Percentiles rank a stretch among this genome's conserved stretches.
Conservation (phyloP, 2,113 vertebrate genomes). For the Protobothrops mucrosquamatus region DNA sequence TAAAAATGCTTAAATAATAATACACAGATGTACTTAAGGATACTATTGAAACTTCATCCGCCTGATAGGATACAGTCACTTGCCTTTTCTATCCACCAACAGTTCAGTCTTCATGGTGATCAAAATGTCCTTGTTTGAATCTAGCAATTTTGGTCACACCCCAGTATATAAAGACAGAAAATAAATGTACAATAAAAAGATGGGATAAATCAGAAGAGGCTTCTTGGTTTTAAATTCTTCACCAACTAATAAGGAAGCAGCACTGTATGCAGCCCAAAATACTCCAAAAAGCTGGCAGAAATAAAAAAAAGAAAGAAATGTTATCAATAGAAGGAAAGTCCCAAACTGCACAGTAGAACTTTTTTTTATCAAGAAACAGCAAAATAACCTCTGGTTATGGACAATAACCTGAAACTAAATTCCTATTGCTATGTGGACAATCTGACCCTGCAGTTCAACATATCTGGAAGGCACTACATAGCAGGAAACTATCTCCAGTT, state of each 20-base stretch:
- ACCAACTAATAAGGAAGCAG: conserved; percentile 94
- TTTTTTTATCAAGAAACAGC: not conserved
- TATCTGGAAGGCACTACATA: not conserved
- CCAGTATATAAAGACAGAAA: conserved; percentile 98
- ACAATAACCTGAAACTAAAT: not conserved
- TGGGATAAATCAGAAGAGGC: conserved; percentile 97
- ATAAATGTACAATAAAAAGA: conserved; percentile 99
- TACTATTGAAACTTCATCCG: conserved; percentile 54
- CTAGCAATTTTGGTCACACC: conserved; percentile 77
- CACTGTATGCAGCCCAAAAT: conserved; percentile 99
- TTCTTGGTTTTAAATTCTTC: conserved; percentile 99
- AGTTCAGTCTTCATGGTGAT: conserved; percentile 55
- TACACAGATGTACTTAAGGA: conserved; percentile 68
- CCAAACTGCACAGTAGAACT: not conserved
- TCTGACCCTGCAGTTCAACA: not conserved
- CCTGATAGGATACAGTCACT: conserved; percentile 64
- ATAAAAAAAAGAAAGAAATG: conserved; percentile 41
- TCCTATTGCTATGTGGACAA: not conserved
- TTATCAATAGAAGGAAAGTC: conserved; percentile 45
- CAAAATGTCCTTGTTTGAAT: conserved; percentile 63
- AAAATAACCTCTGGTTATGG: not conserved
- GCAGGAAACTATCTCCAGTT: not conserved
- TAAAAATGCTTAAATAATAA: conserved; percentile 78
- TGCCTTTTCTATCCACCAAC: conserved; percentile 45
- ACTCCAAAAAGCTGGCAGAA: conserved; percentile 90